These are phyloP conservation scores for Crotalus viridis DNA, from an alignment of 2,113 vertebrate species.

Conservation along the genomic window DNA sequence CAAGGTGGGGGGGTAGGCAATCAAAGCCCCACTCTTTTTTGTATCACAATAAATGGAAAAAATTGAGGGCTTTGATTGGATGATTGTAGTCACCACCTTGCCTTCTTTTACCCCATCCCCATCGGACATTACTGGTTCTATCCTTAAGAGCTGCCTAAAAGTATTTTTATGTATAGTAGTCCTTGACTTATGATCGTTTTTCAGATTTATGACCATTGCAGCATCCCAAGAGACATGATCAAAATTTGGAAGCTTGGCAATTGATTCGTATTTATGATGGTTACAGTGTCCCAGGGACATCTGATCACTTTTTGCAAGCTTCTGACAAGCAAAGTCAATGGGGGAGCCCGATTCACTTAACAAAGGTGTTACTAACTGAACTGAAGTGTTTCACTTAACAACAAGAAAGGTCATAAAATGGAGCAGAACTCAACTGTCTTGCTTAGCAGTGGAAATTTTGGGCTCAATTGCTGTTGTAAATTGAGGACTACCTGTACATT, in stretches of 20 bases:
- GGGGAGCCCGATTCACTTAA: neutral
- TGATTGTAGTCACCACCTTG: neutral
- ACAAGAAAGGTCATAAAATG: neutral
- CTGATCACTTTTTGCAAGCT: neutral
- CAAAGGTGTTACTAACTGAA: neutral
- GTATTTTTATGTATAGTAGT: neutral
- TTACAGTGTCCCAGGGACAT: neutral
- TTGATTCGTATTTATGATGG: neutral
- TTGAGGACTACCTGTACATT: neutral
- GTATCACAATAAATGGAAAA: neutral
- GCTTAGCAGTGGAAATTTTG: neutral
- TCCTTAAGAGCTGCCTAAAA: neutral
- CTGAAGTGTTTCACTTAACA: neutral
- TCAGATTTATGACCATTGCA: neutral
- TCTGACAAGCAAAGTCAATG: neutral
- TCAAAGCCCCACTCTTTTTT: neutral
- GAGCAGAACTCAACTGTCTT: neutral
- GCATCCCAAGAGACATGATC: neutral
- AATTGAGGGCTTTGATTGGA: neutral
- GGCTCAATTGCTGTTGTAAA: neutral
- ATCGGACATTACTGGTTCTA: neutral
- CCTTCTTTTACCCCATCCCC: neutral
- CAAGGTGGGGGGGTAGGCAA: rapidly evolving
- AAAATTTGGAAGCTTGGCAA: neutral
- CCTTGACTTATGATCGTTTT: neutral